Evolutionary conservation across 2,797 vertebrate genomes (phyloP).

Genomic region (Menidia menidia): DNA sequence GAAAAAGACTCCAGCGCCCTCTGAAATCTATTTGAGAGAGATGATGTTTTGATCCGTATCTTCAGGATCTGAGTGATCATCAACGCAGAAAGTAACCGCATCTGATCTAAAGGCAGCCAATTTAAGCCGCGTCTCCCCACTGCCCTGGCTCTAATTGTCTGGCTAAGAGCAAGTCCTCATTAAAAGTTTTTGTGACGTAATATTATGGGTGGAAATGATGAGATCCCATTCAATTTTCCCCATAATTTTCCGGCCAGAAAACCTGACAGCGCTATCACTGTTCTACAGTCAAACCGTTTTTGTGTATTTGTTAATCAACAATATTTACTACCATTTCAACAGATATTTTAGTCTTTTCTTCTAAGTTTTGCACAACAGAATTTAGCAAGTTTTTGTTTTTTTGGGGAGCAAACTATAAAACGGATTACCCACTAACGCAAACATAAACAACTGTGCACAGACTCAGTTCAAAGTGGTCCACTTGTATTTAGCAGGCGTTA

Average conservation of each 20-base stretch:
- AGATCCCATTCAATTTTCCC: not conserved
- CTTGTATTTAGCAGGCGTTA: too few relatives aligned
- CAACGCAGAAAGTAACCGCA: conserved; percentile 27
- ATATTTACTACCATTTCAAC: too few relatives aligned
- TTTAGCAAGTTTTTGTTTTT: too few relatives aligned
- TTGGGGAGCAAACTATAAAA: too few relatives aligned
- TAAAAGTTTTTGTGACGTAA: conserved; percentile 45
- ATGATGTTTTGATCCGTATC: conserved; percentile 5
- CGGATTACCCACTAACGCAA: too few relatives aligned
- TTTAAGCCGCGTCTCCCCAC: conserved; percentile 39
- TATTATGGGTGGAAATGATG: not conserved
- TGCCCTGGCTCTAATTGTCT: conserved; percentile 45
- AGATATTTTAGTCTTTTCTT: too few relatives aligned
- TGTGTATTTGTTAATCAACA: not conserved
- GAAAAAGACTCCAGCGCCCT: not conserved
- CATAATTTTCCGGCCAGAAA: not conserved
- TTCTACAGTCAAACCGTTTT: conserved; percentile 1
- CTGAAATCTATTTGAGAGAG: conserved; percentile 2
- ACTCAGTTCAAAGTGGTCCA: too few relatives aligned
- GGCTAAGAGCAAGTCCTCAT: conserved; percentile 48
- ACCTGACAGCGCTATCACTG: conserved; percentile 4
- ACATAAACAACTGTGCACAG: too few relatives aligned
- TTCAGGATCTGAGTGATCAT: conserved; percentile 37
- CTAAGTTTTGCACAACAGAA: too few relatives aligned
- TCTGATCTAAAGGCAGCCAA: conserved; percentile 56